Evolutionary conservation across 35 echinoderm and acorn worm genomes (phyloP).

Genomic region (Hemicentrotus pulcherrimus): DNA sequence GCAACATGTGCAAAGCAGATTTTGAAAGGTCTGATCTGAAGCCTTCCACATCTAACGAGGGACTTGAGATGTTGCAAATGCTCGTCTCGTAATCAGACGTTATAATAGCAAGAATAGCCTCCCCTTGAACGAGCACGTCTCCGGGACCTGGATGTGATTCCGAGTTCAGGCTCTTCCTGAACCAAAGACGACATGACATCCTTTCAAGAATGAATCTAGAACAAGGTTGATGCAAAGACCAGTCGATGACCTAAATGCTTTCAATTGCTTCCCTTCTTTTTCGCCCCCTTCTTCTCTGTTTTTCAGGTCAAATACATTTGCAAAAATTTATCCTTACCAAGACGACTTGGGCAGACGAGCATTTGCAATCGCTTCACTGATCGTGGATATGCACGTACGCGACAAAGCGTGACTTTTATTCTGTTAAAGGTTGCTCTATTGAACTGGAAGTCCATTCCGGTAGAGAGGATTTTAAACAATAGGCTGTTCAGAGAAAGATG

Average conservation of each 20-base stretch:
- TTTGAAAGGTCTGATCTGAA: not conserved
- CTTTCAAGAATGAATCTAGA: not conserved
- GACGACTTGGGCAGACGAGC: not conserved
- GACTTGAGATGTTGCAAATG: not conserved
- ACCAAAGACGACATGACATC: not conserved
- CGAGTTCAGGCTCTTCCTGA: not conserved
- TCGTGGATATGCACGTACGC: not conserved
- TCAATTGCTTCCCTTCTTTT: not conserved
- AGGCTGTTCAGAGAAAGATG: not conserved
- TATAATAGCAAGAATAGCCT: not conserved
- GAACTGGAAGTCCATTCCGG: not conserved
- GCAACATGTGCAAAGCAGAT: not conserved
- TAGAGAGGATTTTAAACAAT: not conserved
- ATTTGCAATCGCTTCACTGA: not conserved
- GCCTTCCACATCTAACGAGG: not conserved
- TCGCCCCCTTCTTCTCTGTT: not conserved
- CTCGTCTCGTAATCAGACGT: not conserved
- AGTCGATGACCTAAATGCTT: not conserved
- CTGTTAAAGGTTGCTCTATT: not conserved
- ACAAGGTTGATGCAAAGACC: conserved; percentile 3
- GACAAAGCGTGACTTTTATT: not conserved
- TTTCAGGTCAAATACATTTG: conserved; percentile 12
- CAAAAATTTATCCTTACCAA: not conserved
- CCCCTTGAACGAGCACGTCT: not conserved
- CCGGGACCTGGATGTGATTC: not conserved